These are phyloP conservation scores for Anas bahamensis DNA, from an alignment of 2,797 vertebrate genomes.

Conservation along the genomic window DNA sequence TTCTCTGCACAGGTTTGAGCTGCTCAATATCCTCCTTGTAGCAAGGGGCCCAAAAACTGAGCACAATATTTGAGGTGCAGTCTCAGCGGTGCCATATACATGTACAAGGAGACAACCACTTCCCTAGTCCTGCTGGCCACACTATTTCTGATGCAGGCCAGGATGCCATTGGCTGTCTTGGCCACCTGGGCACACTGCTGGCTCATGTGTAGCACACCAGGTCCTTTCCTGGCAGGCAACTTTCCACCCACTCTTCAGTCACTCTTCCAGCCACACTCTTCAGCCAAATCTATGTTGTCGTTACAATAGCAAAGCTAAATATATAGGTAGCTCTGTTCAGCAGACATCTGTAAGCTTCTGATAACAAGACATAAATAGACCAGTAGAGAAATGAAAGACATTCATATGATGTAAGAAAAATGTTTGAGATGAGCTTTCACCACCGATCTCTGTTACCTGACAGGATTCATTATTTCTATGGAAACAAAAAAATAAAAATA, in stretches of 20 bases:
- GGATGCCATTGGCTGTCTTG: no score
- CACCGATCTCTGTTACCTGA: not conserved
- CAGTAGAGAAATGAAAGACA: not conserved
- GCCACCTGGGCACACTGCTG: not conserved
- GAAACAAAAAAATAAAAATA: not conserved
- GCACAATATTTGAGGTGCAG: no score
- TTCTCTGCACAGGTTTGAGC: no score
- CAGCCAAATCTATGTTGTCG: not conserved
- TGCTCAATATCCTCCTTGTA: no score
- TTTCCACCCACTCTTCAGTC: not conserved
- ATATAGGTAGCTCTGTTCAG: not conserved
- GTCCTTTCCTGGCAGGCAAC: not conserved
- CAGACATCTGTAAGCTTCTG: not conserved
- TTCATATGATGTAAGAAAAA: not conserved
- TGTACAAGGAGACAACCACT: no score
- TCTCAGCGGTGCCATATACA: no score
- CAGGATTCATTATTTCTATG: not conserved
- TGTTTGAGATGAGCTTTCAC: not conserved
- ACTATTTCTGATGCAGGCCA: no score
- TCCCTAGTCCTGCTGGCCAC: no score
- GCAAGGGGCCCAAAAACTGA: no score
- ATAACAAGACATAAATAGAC: not conserved
- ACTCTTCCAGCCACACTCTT: not conserved
- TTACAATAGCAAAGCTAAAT: not conserved
- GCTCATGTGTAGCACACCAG: not conserved